Evolutionary conservation across 2,888 invertebrate species (phyloP).

Genomic region (Eledona agricola): DNA sequence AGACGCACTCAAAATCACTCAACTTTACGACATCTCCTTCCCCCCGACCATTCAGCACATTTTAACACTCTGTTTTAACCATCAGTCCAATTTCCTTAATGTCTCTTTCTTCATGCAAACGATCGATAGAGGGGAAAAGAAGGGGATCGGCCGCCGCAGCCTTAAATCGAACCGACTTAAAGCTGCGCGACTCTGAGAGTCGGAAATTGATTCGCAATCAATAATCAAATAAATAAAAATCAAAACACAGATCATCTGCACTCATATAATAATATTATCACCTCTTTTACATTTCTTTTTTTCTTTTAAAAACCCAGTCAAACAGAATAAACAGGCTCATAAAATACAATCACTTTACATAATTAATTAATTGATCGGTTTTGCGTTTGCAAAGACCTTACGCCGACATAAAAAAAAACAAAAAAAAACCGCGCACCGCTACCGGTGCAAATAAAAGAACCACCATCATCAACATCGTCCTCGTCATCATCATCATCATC

Average conservation of each 20-base stretch:
- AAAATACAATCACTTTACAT: conserved; percentile 30
- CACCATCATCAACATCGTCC: too few relatives aligned
- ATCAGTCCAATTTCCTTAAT: too few relatives aligned
- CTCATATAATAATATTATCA: conserved; percentile 39
- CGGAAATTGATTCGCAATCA: conserved; percentile 2
- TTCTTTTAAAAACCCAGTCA: conserved; percentile 31
- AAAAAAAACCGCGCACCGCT: conserved; percentile 7
- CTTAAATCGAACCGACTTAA: not conserved
- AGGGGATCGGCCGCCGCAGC: not conserved
- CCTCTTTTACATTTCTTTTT: conserved; percentile 34
- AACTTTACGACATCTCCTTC: conserved; percentile 13
- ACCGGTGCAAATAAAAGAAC: not conserved
- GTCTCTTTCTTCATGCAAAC: conserved; percentile 20
- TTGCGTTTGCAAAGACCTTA: conserved; percentile 19
- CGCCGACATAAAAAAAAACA: conserved; percentile 1
- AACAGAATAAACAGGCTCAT: conserved; percentile 32
- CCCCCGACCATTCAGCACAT: conserved; percentile 24
- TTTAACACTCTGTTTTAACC: conserved; percentile 18
- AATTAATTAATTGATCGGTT: too few relatives aligned
- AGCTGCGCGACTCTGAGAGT: conserved; percentile 4
- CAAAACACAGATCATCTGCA: conserved; percentile 36
- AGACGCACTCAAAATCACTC: conserved; percentile 23
- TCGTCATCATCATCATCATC: not conserved
- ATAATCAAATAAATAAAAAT: conserved; percentile 14
- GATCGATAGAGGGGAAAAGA: conserved; percentile 2